Conservation (phyloP, 2,797 vertebrate genomes). For the Pterois miles region DNA sequence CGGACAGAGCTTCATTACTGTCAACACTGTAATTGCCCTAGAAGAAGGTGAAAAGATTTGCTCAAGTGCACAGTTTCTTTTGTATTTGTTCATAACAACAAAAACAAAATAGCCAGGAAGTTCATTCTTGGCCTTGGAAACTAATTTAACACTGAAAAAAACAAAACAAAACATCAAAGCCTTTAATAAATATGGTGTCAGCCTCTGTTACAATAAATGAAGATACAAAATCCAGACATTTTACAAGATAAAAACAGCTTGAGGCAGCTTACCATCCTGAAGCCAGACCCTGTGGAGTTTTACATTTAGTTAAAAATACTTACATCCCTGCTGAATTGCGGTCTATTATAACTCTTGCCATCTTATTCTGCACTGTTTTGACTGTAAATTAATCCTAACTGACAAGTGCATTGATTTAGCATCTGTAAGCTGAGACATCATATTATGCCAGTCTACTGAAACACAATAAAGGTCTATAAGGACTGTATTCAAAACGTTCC, state of each 20-base stretch:
- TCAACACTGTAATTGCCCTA: neutral
- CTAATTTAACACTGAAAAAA: too few species aligned
- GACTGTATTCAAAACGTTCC: neutral
- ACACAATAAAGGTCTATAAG: neutral
- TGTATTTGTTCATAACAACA: neutral
- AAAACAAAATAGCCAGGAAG: neutral
- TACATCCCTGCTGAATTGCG: neutral
- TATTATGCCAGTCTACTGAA: neutral
- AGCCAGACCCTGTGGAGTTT: neutral
- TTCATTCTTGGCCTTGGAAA: too few species aligned
- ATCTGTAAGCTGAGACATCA: neutral
- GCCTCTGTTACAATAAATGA: neutral
- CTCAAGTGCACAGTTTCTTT: neutral
- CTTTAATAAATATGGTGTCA: neutral
- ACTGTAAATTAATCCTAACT: conserved; percentile 1
- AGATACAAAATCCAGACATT: neutral
- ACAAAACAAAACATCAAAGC: too few species aligned
- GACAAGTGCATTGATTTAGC: conserved; percentile 5
- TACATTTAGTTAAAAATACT: neutral
- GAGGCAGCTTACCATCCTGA: neutral
- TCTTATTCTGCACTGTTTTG: neutral
- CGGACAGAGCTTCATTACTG: neutral
- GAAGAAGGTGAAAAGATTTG: neutral
- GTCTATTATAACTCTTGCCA: neutral
- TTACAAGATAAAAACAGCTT: neutral